Base-by-base conservation (phyloP, 2,797 vertebrate species). In the Enteromius viviparus region DNA sequence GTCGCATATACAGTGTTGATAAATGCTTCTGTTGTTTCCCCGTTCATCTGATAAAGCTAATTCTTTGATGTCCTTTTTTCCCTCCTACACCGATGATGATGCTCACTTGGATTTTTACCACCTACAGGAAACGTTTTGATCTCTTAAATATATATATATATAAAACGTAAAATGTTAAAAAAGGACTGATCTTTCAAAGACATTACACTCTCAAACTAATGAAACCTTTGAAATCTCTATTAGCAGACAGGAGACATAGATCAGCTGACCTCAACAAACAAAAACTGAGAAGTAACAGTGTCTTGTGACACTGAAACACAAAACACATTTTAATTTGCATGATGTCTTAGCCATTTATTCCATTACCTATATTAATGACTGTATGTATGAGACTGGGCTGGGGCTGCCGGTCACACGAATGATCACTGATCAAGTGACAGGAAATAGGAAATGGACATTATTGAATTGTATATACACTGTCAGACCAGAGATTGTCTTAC, bases 21-120 rank as follows among this genome's bases (percentile, higher is more conserved):
- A 15, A 71, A 60, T 4, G 3, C 26, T 0, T 42, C 23, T 3
- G 66, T 71, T 70, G n/a, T 70, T 42, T 45, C 10, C 55, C 12
- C 12, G 11, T 51, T 74, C 42, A 64, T 81, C 80, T 74, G 40
- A 19, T 81, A 45, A 65, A 15, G 29, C 9, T 23, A 74, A 9
- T 53, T 29, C 40, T 71, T 23, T 42, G 15, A 72, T 58, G 37
- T 40, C 12, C 3, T 9, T 78, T 37, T 45, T 9, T 19, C 72
- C 69, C 58, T 37, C 55, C 80, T 65, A 74, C 80, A 51, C 2
- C 3, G 62, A 26, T 32, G 26, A 65, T 21, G 74, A 64, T 37
- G 55, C 23, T 32, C 1, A 32, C 7, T 14, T 45, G 10, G 14
- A 51, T 74, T 79, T 80, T 71, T 3, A 72, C 12, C 58, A 47